Base-by-base conservation (phyloP, 2,888 invertebrate species). In the Formica aserva region DNA sequence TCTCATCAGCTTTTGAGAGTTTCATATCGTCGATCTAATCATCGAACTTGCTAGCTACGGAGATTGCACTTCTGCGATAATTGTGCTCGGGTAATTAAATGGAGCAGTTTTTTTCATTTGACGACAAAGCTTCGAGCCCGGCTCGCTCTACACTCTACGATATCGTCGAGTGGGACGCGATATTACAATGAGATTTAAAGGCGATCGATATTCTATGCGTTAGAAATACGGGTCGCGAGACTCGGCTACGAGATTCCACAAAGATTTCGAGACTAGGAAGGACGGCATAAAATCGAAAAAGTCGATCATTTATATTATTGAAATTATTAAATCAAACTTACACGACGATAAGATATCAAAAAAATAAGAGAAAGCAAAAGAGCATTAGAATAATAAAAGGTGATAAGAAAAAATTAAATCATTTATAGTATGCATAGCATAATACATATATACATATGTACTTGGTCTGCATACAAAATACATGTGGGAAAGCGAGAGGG, bases 171-270 rank as follows among this genome's bases (percentile, higher is more conserved):
- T 41, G 83, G 83, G 65, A 83, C 60, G 65, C 84, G 86, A 88
- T 88, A 80, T 88, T 87, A 48, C 85, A 86, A 85, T 83, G 83
- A 85, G 90, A 90, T 87, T 90, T 85, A 83, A 87, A 72, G 3
- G 74, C 87, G 88, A 90, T 90, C 90, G 87, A 90, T 90, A 90
- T 87, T 62, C 38, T 32, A 41, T 67, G 29, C 71, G 80, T 75
- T 76, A 71, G 83, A 38, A 71, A 83, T 77, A 38, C 78, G 67
- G 78, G 75, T 55, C 60, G 45, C 45, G 41, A 74, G 75, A 35
- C n/a, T 77, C 41, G 29, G 41, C 32, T 38, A 32, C 45, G 35
- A 60, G 78, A 57, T 45, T 32, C 18, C 45, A 8, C 60, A 13
- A 78, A 8, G 15, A 57, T 5, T 29, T 69, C 3, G n/a, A 67